Evolutionary conservation across 2,888 invertebrate species (phyloP).

Genomic region (Lasioglossum morio): DNA sequence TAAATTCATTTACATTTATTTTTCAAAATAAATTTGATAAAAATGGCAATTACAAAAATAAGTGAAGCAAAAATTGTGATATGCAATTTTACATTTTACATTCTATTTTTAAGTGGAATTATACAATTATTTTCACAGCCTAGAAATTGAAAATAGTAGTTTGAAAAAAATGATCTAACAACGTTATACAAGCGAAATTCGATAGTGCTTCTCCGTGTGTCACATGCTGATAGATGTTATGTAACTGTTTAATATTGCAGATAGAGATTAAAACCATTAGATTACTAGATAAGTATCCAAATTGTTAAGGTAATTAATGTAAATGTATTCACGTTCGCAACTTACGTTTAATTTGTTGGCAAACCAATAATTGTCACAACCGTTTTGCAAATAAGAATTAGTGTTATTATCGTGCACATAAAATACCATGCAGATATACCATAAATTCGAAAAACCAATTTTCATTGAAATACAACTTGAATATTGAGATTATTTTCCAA

Average conservation of each 20-base stretch:
- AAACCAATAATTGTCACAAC: background rate
- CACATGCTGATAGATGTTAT: background rate
- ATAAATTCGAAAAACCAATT: background rate
- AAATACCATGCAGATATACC: background rate
- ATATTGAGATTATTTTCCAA: background rate
- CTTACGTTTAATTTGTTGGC: background rate
- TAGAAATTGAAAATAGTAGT: background rate
- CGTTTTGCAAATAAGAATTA: background rate
- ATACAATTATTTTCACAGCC: background rate
- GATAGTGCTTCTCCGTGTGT: background rate
- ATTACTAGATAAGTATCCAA: background rate
- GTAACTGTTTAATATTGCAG: background rate
- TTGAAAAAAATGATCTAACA: background rate
- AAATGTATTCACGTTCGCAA: background rate
- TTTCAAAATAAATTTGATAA: no score
- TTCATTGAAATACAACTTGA: no score
- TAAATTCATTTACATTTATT: background rate
- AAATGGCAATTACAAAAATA: no score
- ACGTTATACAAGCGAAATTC: conserved; percentile 1
- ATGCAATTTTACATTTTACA: background rate
- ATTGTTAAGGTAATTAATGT: background rate
- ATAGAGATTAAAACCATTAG: background rate
- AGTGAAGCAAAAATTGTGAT: background rate
- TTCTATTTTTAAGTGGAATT: background rate
- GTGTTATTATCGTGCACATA: background rate